Evolutionary conservation across 2,113 vertebrate species (phyloP).

Genomic region (Nannospalax galili): DNA sequence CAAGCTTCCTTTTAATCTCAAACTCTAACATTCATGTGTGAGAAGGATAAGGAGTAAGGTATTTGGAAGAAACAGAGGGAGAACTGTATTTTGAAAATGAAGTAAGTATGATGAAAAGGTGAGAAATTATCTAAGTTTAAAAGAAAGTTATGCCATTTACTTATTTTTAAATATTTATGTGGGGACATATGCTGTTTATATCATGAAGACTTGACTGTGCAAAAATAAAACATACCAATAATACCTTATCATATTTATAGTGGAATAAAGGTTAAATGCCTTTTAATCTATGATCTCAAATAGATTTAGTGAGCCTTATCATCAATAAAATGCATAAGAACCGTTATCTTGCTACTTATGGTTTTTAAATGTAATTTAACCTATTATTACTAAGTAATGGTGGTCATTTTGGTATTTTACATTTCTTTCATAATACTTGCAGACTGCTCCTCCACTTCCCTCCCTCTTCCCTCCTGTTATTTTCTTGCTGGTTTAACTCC

Average conservation of each 20-base stretch:
- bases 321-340: neutral
- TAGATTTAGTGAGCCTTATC: neutral
- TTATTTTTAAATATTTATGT: neutral
- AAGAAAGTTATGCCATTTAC: neutral
- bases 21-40: neutral
- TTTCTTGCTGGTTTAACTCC: neutral
- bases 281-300: neutral
- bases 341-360: neutral
- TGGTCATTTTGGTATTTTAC: neutral
- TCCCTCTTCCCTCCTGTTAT: fast-evolving
- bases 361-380: neutral
- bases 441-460: neutral
- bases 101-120: neutral
- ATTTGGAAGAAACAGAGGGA: neutral
- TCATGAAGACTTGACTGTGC: neutral
- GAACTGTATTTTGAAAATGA: neutral
- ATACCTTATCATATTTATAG: neutral
- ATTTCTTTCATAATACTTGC: neutral
- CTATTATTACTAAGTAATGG: neutral
- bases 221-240: neutral
- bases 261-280: neutral
- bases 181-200: neutral
- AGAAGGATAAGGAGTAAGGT: neutral
- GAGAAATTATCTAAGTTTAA: neutral
- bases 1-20: neutral